phyloP scores from a whole-genome alignment of 2,113 vertebrate species.

The Genyomyrus donnyi region DNA sequence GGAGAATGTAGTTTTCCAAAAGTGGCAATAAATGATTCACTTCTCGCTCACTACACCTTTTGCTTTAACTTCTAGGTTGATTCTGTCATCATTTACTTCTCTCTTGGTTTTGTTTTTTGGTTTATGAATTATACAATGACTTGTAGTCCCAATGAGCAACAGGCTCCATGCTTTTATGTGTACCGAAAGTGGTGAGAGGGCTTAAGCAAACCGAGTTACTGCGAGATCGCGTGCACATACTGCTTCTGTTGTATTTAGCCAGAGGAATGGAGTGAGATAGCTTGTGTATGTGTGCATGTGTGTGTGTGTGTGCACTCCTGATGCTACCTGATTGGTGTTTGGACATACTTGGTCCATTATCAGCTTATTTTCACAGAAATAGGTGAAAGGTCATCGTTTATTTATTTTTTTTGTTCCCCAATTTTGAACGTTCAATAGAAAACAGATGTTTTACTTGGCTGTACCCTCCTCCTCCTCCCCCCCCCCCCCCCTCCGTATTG shows the following conservation, averaged over 20 bases:
- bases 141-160: background rate
- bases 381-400: conserved; percentile 60
- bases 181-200: background rate
- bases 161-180: background rate
- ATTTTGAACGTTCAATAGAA: conserved; percentile 46
- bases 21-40: conserved; percentile 64
- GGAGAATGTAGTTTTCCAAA: conserved; percentile 62
- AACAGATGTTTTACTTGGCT: conserved; percentile 58
- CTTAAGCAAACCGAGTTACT: background rate
- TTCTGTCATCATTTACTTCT: background rate
- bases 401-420: conserved; percentile 44
- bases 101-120: background rate
- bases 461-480: conserved; percentile 28
- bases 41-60: conserved; percentile 42
- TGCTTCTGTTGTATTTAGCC: background rate
- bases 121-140: background rate
- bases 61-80: conserved; percentile 11
- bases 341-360: conserved; percentile 16
- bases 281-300: background rate
- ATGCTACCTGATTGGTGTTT: conserved; percentile 4
- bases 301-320: conserved; percentile 1
- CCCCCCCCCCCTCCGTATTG: conserved; percentile 31
- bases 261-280: background rate
- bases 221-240: background rate
- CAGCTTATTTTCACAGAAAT: conserved; percentile 49